Base-by-base conservation (phyloP, 2,113 vertebrate species). In the Heteronetta atricapilla region DNA sequence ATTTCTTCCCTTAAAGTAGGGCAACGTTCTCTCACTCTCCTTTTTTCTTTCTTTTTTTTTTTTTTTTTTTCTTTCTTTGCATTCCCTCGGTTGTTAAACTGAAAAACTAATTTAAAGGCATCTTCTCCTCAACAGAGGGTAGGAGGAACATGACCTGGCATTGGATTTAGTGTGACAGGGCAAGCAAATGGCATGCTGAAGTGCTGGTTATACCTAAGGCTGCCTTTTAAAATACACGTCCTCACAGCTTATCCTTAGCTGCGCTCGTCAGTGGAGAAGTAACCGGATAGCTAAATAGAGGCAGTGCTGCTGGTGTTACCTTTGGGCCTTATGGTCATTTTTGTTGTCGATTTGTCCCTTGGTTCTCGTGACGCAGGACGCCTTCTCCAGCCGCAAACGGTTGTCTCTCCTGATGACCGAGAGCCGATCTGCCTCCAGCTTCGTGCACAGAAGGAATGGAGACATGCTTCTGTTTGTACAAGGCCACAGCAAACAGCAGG, bases 361-460 rank as follows among this genome's bases (percentile, higher is more conserved):
- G 42, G 97, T 98, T 95, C 82, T 98, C 96, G 96, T 96, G 81
- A 98, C 98, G 58, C 86, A 85, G 44, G 97, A 96, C 63, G 98
- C 96, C 93, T 98, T 98, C 87, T 98, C 92, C 67, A 97, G 86
- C 19, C 99, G 97, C 73, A 97, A 95, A 20, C 5, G 11, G 50
- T 98, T 99, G 82, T 98, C 98, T 90, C 95, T 97, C 82, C 98
- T 28, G 42, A 98, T 98, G 83, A 50, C 11, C 5, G 91, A 92
- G 42, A 96, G 86, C 18, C 62, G 38, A 11, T 98, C 97, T 53
- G 98, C 94, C 81, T 98, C 96, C 66, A 98, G 60, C 98, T 97
- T 89, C 28, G n/a, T 96, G 21, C 13, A 58, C 26, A 70, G 38
- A 89, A 96, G 55, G 52, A n/a, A 86, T 82, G 85, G 48, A 81